These are phyloP conservation scores for Ptychadena robeensis DNA, from an alignment of 2,797 vertebrate genomes.

Conservation along the genomic window DNA sequence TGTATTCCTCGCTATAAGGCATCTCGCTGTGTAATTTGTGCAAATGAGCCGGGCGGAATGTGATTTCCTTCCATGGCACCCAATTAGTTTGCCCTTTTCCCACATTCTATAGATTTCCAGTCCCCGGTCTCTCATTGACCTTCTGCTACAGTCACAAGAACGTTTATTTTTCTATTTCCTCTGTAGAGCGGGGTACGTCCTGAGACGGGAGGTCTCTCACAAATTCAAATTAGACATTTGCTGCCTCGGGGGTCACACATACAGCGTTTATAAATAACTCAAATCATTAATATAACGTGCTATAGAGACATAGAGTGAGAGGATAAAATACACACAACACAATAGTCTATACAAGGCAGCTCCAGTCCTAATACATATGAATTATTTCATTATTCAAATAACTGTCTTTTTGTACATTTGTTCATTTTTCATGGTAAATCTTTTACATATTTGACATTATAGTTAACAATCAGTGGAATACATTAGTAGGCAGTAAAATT, in stretches of 20 bases:
- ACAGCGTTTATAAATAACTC: not conserved
- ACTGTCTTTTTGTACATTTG: no score
- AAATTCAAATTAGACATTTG: not conserved
- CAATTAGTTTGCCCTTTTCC: constrained; percentile 36
- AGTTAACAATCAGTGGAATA: no score
- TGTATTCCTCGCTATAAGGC: not conserved
- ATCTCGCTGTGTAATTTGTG: constrained; percentile 24
- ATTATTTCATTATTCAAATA: no score
- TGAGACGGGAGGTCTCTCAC: not conserved
- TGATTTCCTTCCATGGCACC: constrained; percentile 8
- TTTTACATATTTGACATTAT: no score
- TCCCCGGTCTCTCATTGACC: constrained; percentile 18
- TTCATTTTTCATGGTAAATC: no score
- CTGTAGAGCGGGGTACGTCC: not conserved
- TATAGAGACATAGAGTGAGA: no score
- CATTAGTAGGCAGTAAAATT: no score
- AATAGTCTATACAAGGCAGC: no score
- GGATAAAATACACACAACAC: no score
- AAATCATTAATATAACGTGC: not conserved
- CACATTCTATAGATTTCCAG: not conserved
- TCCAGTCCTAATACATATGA: no score
- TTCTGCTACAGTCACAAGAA: not conserved
- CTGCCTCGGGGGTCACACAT: not conserved
- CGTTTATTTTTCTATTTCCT: not conserved
- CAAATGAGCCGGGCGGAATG: constrained; percentile 9